Conservation (phyloP, 2,797 vertebrate species). For the Sciaenops ocellatus region DNA sequence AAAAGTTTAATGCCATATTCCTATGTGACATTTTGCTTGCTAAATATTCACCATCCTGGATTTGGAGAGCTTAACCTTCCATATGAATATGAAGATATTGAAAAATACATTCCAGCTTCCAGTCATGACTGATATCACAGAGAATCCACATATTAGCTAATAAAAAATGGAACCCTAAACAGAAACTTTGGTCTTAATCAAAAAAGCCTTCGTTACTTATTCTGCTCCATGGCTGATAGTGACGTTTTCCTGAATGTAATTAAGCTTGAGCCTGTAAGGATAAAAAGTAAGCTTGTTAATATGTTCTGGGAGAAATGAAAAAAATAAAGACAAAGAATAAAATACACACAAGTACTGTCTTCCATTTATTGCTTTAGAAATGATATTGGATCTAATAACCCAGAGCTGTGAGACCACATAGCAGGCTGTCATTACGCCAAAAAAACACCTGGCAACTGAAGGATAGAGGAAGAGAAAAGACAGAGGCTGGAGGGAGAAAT, state of each 20-base stretch:
- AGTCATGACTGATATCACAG: constrained; percentile 65
- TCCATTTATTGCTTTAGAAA: constrained; percentile 83
- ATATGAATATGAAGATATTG: constrained; percentile 75
- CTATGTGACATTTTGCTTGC: constrained; percentile 79
- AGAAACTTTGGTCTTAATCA: constrained; percentile 83
- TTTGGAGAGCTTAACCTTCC: constrained; percentile 78
- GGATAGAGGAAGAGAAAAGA: constrained; percentile 29
- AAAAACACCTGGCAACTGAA: constrained; percentile 60
- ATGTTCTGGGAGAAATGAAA: constrained; percentile 81
- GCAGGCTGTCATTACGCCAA: constrained; percentile 61
- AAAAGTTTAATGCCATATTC: constrained; percentile 74
- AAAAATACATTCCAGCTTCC: constrained; percentile 71
- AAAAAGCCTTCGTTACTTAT: constrained; percentile 80
- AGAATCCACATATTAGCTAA: constrained; percentile 79
- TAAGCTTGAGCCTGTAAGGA: constrained; percentile 86
- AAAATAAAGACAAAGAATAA: constrained; percentile 77
- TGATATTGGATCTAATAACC: constrained; percentile 84
- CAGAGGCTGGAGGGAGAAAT: background rate
- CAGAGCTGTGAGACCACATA: constrained; percentile 75
- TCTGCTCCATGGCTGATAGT: constrained; percentile 69
- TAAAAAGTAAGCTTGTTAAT: constrained; percentile 87
- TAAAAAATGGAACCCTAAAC: constrained; percentile 79
- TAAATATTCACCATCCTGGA: constrained; percentile 77
- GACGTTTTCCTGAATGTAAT: constrained; percentile 82
- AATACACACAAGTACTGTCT: constrained; percentile 75